A percentile compares a stretch with the other conserved stretches of the same genome.
Evolutionary conservation across 2,113 vertebrate genomes (phyloP).

Genomic region (Tragulus kanchil): DNA sequence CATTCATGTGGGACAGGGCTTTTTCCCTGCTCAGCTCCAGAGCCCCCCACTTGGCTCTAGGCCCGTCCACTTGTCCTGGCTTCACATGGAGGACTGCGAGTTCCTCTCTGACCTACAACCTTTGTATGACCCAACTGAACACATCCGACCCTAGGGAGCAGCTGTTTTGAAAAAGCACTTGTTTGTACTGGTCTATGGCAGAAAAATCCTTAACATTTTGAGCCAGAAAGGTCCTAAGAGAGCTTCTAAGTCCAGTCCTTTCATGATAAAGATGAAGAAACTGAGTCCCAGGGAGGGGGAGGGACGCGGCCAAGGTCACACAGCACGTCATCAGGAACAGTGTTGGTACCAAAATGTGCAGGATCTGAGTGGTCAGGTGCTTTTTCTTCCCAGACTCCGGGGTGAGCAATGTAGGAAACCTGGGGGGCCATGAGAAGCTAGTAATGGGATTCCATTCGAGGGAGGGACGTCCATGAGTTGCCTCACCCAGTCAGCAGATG

Average conservation of each 20-base stretch:
- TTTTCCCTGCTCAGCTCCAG: neutral
- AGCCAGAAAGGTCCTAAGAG: neutral
- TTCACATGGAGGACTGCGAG: neutral
- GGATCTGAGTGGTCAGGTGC: neutral
- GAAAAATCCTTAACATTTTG: neutral
- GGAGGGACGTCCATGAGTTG: fast-evolving
- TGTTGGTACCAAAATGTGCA: neutral
- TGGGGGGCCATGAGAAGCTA: neutral
- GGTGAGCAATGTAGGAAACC: neutral
- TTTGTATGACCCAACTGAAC: neutral
- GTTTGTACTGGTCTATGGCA: neutral
- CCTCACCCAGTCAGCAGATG: neutral
- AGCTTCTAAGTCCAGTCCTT: neutral
- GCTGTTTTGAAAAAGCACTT: neutral
- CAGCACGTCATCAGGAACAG: neutral
- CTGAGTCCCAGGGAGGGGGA: neutral
- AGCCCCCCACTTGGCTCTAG: neutral
- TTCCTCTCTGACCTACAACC: neutral
- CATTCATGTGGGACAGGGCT: neutral
- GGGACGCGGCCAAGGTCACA: neutral
- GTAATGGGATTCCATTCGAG: neutral
- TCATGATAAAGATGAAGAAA: neutral
- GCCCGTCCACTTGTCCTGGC: neutral
- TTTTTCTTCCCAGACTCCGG: neutral
- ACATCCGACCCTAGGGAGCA: neutral